Evolutionary conservation across 2,797 vertebrate species (phyloP).

Genomic region (Malacoctenus gilli): DNA sequence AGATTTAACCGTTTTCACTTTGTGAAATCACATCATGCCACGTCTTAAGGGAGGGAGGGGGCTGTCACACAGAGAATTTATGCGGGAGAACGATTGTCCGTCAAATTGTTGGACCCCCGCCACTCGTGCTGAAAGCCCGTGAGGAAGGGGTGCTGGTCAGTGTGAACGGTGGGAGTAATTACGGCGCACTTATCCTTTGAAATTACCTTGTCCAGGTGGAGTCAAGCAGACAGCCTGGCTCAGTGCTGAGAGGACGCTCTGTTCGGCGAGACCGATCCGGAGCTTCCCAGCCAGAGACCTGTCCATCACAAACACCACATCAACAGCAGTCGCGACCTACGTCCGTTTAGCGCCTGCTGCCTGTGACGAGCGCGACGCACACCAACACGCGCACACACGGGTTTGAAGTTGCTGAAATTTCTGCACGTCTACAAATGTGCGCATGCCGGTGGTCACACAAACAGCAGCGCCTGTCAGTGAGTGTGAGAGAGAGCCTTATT

Average conservation of each 20-base stretch:
- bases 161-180: conserved; percentile 5
- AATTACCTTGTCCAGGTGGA: conserved; percentile 87
- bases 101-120: not conserved
- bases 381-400: conserved; percentile 9
- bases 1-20: no score
- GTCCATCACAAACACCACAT: conserved; percentile 59
- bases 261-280: conserved; percentile 91
- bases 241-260: conserved; percentile 87
- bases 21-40: no score
- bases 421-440: conserved; percentile 9
- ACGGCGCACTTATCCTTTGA: not conserved
- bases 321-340: conserved; percentile 30
- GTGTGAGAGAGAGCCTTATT: conserved; percentile 42
- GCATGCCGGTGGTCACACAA: conserved; percentile 5
- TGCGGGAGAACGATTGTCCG: not conserved
- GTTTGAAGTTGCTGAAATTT: not conserved
- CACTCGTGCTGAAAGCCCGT: not conserved
- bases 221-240: conserved; percentile 89
- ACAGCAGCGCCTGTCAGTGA: not conserved
- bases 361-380: conserved; percentile 21
- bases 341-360: conserved; percentile 13
- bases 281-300: conserved; percentile 92
- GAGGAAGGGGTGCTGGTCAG: not conserved
- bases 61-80: no score
- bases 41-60: no score